Evolutionary conservation across 2,888 invertebrate genomes (phyloP), one percentile per base, ranked within the genome.

Genomic region (Polyommatus icarus): DNA sequence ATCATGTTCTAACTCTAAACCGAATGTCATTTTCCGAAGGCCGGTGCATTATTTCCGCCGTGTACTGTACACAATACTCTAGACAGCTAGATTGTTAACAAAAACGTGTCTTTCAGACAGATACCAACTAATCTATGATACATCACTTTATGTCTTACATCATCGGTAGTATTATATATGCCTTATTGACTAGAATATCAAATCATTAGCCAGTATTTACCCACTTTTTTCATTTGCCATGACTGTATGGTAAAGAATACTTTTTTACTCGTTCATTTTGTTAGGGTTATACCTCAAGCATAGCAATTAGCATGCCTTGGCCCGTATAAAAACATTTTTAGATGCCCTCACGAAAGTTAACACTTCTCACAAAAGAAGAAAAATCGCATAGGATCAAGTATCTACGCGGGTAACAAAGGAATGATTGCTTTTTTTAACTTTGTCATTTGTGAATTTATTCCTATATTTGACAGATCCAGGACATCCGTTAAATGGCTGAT

Each of bases 101-200:
- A 93, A 87, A 83, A 88, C 90, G 90, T 75, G 75, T 75, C 75
- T 75, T 50, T 50, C 29, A 75, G 75, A 75, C 75, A 73, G 50
- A 78, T 79, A 79, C 80, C 78, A 81, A 80, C 80, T 77, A 78
- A 24, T 79, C 77, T 80, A 91, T 87, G 85, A 85, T 88, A 90
- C 88, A 92, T 91, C 91, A 92, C 91, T 91, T 90, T 91, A 87
- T 91, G 91, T 91, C 91, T 91, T 89, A 86, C 86, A 88, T 86
- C 84, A 88, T 83, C 77, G 78, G 76, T 77, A 80, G 76, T 79
- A 80, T 78, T 76, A n/a, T n/a, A n/a, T n/a, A n/a, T 32, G 67
- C 59, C 36, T 75, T 73, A 20, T 75, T 77, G 77, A 77, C 77
- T 77, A 77, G 72, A 57, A 77, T 18, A 75, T 50, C 8, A 24